These are phyloP conservation scores for Fissipunctia ypsillon DNA, from an alignment of 2,888 invertebrate genomes.

Conservation along the genomic window DNA sequence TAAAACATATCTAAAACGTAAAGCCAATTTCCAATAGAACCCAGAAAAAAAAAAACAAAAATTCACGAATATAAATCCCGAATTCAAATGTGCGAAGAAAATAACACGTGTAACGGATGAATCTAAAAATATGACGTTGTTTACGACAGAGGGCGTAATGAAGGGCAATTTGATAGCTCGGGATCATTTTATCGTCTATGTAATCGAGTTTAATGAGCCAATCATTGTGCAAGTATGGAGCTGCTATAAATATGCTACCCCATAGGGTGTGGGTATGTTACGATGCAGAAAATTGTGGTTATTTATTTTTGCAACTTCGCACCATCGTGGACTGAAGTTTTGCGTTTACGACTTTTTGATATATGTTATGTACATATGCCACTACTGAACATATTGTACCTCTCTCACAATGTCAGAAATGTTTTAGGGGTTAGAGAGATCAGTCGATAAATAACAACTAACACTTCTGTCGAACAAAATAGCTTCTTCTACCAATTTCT, in stretches of 20 bases:
- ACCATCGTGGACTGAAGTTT: constrained; percentile 3
- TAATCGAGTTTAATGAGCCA: constrained; percentile 65
- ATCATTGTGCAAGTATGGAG: constrained; percentile 53
- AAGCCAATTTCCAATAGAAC: constrained; percentile 2
- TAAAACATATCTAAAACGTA: no score
- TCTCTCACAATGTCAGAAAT: not conserved
- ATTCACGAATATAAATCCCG: constrained; percentile 11
- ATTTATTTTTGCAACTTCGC: constrained; percentile 13
- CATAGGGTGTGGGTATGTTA: constrained; percentile 4
- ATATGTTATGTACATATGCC: constrained; percentile 10
- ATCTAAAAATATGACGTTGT: constrained; percentile 65
- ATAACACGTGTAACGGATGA: constrained; percentile 25
- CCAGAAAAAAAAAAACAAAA: not conserved
- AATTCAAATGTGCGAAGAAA: constrained; percentile 39
- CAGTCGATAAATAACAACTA: not conserved
- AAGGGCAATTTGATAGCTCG: constrained; percentile 56
- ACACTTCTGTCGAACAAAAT: no score
- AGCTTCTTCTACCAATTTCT: not conserved
- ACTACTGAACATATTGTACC: constrained; percentile 2
- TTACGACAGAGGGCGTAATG: constrained; percentile 59
- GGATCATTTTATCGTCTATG: constrained; percentile 65
- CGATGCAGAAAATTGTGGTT: not conserved
- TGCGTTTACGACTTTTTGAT: constrained; percentile 37
- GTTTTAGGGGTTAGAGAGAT: not conserved
- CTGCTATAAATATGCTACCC: constrained; percentile 59